These are phyloP conservation scores for Nemotelus pantherinus DNA, from an alignment of 2,888 invertebrate genomes.

Conservation along the genomic window DNA sequence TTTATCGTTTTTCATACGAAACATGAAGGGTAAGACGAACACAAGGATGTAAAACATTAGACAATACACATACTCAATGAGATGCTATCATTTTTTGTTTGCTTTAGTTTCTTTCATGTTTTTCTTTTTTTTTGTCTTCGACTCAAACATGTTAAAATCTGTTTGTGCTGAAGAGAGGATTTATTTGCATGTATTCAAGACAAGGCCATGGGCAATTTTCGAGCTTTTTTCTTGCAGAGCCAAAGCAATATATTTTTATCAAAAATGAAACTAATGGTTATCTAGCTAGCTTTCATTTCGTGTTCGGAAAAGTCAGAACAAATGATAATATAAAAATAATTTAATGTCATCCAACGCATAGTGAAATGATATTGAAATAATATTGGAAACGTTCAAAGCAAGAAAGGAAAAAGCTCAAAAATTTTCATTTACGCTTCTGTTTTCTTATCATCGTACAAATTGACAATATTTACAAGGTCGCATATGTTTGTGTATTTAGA, in stretches of 20 bases:
- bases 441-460: background rate
- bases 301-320: background rate
- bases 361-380: background rate
- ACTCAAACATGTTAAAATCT: no score
- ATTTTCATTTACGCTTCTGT: conserved; percentile 51
- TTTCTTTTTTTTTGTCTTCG: no score
- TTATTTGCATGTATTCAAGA: conserved; percentile 43
- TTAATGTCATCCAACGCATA: background rate
- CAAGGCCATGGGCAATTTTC: conserved; percentile 9
- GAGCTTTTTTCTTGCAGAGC: conserved; percentile 48
- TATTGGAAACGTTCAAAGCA: conserved; percentile 54
- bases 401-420: conserved; percentile 65
- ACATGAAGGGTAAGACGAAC: conserved; percentile 79
- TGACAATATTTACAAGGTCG: no score
- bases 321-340: background rate
- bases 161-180: conserved; percentile 29
- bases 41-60: conserved; percentile 89
- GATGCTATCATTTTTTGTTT: conserved; percentile 63
- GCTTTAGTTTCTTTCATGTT: conserved; percentile 6
- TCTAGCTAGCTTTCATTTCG: background rate
- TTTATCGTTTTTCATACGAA: conserved; percentile 55
- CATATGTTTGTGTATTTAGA: no score
- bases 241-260: background rate
- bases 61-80: conserved; percentile 81
- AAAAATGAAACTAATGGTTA: background rate